These are phyloP conservation scores for Montipora foliosa DNA, from an alignment of 64 coral and sea anemone genomes.

Conservation along the genomic window DNA sequence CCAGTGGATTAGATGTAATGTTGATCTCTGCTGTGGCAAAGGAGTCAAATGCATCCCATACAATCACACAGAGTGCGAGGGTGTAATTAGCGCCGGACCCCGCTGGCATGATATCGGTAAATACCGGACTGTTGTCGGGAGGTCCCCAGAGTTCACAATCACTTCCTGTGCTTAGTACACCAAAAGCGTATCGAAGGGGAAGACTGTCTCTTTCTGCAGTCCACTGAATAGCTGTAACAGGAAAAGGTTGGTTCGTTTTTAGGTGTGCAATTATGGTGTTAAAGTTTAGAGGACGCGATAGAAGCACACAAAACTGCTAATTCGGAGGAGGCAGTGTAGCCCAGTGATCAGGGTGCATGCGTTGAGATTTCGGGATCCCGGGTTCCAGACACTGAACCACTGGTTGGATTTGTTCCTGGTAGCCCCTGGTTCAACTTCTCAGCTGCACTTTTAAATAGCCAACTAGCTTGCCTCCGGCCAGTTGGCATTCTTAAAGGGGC, in stretches of 20 bases:
- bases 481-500: too few species aligned
- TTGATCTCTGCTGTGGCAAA: background rate
- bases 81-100: background rate
- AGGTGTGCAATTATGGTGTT: too few species aligned
- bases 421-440: too few species aligned
- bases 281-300: too few species aligned
- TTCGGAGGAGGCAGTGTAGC: too few species aligned
- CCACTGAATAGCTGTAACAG: background rate
- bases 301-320: too few species aligned
- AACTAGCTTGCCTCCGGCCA: too few species aligned
- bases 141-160: background rate
- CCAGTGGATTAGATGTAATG: conserved; percentile 9
- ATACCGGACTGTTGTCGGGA: background rate
- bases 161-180: background rate
- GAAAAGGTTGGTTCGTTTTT: background rate
- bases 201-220: background rate
- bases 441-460: too few species aligned
- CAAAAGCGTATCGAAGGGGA: conserved; percentile 24
- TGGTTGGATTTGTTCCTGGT: too few species aligned
- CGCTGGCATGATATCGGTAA: background rate
- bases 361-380: too few species aligned
- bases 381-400: too few species aligned
- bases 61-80: conserved; percentile 7
- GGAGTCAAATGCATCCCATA: background rate
- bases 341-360: too few species aligned